These are phyloP conservation scores for Ivindomyrus marchei DNA, from an alignment of 2,113 vertebrate genomes.

Conservation along the genomic window DNA sequence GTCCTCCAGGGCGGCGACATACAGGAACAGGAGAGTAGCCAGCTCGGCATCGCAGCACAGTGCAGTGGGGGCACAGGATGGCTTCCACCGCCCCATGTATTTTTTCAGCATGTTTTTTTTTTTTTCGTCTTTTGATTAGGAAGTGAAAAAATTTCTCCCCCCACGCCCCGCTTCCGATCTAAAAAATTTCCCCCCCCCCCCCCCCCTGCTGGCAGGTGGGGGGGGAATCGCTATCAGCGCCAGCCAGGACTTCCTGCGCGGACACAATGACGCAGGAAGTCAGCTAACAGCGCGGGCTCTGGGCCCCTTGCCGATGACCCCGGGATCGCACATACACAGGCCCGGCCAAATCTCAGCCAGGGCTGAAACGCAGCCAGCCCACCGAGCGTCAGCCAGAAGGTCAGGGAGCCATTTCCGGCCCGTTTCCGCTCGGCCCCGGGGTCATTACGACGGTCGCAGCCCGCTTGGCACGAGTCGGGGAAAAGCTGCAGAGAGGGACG, in stretches of 20 bases:
- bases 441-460: neutral
- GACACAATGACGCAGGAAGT: slow-evolving; percentile 31
- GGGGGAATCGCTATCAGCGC: slow-evolving; percentile 35
- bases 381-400: neutral
- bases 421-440: neutral
- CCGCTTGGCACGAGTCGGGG: neutral
- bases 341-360: neutral
- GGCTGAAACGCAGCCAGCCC: neutral
- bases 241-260: slow-evolving; percentile 44
- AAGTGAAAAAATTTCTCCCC: neutral
- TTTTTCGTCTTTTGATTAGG: neutral
- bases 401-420: neutral
- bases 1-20: neutral
- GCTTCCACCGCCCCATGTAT: neutral
- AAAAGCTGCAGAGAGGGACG: neutral
- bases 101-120: neutral
- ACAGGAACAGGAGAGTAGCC: neutral
- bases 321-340: neutral
- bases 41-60: neutral
- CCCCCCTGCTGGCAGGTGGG: neutral
- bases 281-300: slow-evolving; percentile 2
- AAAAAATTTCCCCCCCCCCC: neutral
- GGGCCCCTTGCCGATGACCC: neutral
- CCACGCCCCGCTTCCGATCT: too few relatives aligned
- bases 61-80: neutral